phyloP scores from a whole-genome alignment of 2,797 vertebrate genomes.

The Xenops minutus region DNA sequence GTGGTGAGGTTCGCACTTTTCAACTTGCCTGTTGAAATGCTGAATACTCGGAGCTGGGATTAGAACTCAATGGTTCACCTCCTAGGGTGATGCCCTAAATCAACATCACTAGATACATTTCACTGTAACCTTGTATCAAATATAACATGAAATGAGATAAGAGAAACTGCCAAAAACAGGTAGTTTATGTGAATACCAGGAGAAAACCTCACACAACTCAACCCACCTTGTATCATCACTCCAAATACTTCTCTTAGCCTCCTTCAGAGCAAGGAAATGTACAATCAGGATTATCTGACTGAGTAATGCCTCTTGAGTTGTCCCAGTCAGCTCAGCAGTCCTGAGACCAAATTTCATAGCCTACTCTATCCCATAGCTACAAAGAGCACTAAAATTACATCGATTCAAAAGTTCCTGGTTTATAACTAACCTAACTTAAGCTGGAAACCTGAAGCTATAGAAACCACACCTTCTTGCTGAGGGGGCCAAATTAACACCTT shows the following conservation, averaged over 20 bases:
- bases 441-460: neutral
- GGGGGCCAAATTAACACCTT: neutral
- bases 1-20: neutral
- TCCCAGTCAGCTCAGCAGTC: neutral
- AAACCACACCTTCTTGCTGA: neutral
- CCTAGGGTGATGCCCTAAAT: neutral
- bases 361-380: neutral
- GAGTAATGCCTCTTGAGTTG: neutral
- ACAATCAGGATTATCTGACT: neutral
- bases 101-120: neutral
- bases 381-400: neutral
- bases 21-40: neutral
- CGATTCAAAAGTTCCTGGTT: neutral
- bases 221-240: neutral
- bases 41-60: neutral
- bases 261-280: neutral
- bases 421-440: neutral
- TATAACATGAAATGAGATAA: neutral
- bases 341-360: neutral
- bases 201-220: neutral
- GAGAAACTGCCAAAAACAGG: neutral
- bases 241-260: neutral
- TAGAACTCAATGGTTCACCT: neutral
- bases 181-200: neutral
- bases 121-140: neutral